A percentile compares a stretch with the other conserved stretches of the same genome.
Conservation (phyloP, 2,797 vertebrate genomes). For the Peromyscus eremicus region DNA sequence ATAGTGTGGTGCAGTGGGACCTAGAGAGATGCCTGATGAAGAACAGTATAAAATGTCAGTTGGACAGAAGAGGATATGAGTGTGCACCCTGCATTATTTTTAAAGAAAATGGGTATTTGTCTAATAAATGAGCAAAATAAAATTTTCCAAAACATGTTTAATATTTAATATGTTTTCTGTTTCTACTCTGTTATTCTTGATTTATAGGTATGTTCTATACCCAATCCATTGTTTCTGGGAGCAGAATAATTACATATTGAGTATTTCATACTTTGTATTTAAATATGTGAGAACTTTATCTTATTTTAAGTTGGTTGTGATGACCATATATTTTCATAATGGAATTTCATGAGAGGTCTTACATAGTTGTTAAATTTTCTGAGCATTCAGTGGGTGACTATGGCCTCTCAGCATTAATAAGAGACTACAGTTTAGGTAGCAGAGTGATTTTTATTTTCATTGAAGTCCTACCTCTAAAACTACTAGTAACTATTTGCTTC, state of each 20-base stretch:
- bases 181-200: background rate
- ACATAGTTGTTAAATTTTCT: background rate
- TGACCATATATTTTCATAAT: background rate
- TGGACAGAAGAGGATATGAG: accelerated
- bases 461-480: background rate
- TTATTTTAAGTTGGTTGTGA: background rate
- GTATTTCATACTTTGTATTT: background rate
- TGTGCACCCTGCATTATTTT: background rate
- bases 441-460: background rate
- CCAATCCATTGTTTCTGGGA: background rate
- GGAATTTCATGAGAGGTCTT: background rate
- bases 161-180: background rate
- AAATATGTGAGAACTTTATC: background rate
- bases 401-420: background rate
- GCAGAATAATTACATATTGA: background rate
- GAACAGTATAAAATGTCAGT: background rate
- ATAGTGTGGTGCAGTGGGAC: accelerated
- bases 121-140: background rate
- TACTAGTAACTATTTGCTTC: background rate
- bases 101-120: background rate
- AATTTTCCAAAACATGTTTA: background rate
- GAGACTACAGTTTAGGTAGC: background rate
- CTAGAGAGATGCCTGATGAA: accelerated
- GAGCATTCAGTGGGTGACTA: background rate
- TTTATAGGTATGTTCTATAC: background rate